Percentiles rank a stretch among this genome's conserved stretches.
phyloP scores from a whole-genome alignment of 2,888 invertebrate genomes.

The Diloba caeruleocephala region DNA sequence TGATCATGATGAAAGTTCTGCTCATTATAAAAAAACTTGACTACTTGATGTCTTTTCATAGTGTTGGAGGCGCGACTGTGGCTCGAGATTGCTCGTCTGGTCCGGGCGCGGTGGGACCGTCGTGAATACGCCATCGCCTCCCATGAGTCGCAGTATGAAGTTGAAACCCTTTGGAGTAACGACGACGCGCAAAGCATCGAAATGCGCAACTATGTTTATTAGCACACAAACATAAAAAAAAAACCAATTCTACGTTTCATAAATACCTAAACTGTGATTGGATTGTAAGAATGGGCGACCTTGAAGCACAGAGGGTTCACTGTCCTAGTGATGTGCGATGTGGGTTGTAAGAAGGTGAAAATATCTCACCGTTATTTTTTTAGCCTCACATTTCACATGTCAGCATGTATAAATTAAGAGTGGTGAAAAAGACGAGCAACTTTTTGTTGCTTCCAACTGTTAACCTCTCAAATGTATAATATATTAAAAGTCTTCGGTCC shows the following conservation, averaged over 20 bases:
- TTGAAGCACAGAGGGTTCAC: too few species aligned
- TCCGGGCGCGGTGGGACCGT: conserved; percentile 74
- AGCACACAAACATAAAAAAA: background rate
- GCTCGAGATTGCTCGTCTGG: conserved; percentile 76
- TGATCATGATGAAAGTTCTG: too few species aligned
- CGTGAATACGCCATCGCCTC: conserved; percentile 55
- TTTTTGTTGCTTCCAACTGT: background rate
- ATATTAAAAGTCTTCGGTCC: background rate
- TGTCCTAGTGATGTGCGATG: too few species aligned
- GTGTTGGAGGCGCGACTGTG: conserved; percentile 77
- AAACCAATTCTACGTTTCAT: too few species aligned
- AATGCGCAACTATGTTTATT: conserved; percentile 78
- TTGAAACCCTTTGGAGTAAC: conserved; percentile 80
- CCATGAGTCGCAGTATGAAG: conserved; percentile 60
- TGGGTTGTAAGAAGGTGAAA: too few species aligned
- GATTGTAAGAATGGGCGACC: too few species aligned
- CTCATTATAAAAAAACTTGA: too few species aligned
- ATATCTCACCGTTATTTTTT: too few species aligned
- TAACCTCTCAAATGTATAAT: background rate
- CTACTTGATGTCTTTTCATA: conserved; percentile 14
- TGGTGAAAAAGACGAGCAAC: background rate
- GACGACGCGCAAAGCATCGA: conserved; percentile 81
- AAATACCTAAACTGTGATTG: too few species aligned
- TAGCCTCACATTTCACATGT: too few species aligned
- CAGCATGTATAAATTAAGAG: too few species aligned